Conservation (phyloP, 2,888 invertebrate genomes). For the Brenthis daphne region DNA sequence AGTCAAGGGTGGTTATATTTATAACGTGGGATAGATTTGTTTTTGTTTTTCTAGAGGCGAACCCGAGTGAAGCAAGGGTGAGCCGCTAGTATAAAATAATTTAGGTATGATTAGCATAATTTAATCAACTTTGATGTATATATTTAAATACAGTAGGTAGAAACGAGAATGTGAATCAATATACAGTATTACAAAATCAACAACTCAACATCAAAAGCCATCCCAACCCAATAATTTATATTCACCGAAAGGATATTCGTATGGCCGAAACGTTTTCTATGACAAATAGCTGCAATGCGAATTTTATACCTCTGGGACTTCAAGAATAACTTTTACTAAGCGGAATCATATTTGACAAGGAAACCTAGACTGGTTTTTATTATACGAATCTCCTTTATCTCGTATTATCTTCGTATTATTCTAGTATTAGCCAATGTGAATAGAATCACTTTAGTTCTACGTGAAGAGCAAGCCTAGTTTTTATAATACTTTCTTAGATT, state of each 20-base stretch:
- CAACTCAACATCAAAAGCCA: background rate
- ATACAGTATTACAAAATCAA: slow-evolving; percentile 8
- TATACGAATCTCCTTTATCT: background rate
- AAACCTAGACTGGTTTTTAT: background rate
- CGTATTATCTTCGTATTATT: background rate
- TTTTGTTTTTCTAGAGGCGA: too few relatives aligned
- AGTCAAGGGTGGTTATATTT: too few relatives aligned
- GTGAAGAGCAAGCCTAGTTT: too few relatives aligned
- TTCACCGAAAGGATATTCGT: slow-evolving; percentile 2
- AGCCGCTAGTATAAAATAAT: too few relatives aligned
- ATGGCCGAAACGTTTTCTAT: background rate
- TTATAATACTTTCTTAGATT: too few relatives aligned
- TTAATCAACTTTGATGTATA: too few relatives aligned
- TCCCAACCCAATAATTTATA: slow-evolving; percentile 2
- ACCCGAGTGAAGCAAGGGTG: too few relatives aligned
- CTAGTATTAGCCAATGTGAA: background rate
- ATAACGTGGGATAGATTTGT: too few relatives aligned
- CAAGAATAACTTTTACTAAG: background rate
- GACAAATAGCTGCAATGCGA: background rate
- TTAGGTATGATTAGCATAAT: too few relatives aligned
- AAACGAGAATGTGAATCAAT: background rate
- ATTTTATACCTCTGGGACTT: background rate
- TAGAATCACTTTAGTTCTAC: background rate
- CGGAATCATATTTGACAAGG: slow-evolving; percentile 7
- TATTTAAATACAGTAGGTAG: background rate